Percentiles rank a stretch among this genome's conserved stretches.
These are phyloP conservation scores for Neodiprion virginianus DNA, from an alignment of 1,140 invertebrate species.

Conservation along the genomic window DNA sequence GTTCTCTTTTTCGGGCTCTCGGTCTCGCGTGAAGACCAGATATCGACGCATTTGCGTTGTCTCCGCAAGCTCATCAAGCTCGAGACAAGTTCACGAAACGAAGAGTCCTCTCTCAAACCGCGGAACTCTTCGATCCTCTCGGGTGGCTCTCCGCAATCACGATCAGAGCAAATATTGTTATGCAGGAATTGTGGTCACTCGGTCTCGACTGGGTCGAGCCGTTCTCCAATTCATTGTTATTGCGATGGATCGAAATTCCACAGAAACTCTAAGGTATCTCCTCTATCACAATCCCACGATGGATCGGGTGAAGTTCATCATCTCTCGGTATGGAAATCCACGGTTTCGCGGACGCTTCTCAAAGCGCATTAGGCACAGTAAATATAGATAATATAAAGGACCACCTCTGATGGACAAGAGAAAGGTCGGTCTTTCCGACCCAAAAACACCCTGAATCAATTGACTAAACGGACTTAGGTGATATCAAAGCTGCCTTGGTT, in stretches of 20 bases:
- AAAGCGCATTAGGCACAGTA: too few relatives aligned
- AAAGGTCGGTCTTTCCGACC: too few relatives aligned
- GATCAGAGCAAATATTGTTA: constrained; percentile 5
- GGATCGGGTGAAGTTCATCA: constrained; percentile 6
- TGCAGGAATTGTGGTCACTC: constrained; percentile 1
- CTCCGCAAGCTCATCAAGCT: not conserved
- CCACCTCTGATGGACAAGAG: too few relatives aligned
- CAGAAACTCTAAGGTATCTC: not conserved
- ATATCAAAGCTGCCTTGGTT: too few relatives aligned
- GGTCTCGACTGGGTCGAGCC: not conserved
- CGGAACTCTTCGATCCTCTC: not conserved
- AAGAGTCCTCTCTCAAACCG: not conserved
- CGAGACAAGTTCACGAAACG: not conserved
- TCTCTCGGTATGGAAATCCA: not conserved
- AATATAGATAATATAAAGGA: too few relatives aligned
- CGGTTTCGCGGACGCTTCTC: constrained; percentile 5
- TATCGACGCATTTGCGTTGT: not conserved
- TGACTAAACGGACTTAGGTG: too few relatives aligned
- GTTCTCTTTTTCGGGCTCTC: not conserved
- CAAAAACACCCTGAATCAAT: too few relatives aligned
- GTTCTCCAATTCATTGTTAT: not conserved
- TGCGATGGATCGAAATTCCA: not conserved
- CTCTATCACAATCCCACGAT: not conserved
- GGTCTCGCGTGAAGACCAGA: not conserved
- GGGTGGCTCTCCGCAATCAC: constrained; percentile 3